These are phyloP conservation scores for Gasterosteus aculeatus DNA, from an alignment of 2,113 vertebrate genomes.

Conservation along the genomic window DNA sequence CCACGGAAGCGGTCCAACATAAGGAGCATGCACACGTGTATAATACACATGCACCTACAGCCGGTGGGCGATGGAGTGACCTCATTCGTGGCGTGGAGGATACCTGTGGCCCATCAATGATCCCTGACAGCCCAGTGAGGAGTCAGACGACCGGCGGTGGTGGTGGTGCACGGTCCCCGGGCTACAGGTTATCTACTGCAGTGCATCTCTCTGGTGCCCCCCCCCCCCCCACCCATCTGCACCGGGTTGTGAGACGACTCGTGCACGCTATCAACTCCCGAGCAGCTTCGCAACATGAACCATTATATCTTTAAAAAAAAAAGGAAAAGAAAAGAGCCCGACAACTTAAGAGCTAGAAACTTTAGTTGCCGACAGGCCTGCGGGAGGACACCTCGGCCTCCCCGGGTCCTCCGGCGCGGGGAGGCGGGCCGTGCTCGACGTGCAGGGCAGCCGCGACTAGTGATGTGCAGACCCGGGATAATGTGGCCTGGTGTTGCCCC, in stretches of 20 bases:
- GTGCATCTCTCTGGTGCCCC: slow-evolving; percentile 42
- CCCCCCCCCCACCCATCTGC: neutral
- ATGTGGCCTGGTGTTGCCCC: slow-evolving; percentile 73
- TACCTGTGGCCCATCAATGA: slow-evolving; percentile 58
- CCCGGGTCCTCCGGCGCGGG: slow-evolving; percentile 11
- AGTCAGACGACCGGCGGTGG: slow-evolving; percentile 44
- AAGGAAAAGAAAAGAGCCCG: slow-evolving; percentile 15
- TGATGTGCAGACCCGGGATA: slow-evolving; percentile 60
- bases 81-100: slow-evolving; percentile 45
- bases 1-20: neutral
- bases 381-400: slow-evolving; percentile 36
- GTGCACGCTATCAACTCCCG: neutral
- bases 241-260: slow-evolving; percentile 17
- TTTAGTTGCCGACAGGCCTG: slow-evolving; percentile 61
- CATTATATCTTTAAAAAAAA: slow-evolving; percentile 44
- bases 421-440: slow-evolving; percentile 18
- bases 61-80: slow-evolving; percentile 30
- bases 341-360: slow-evolving; percentile 63
- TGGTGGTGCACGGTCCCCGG: neutral
- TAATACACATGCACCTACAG: neutral
- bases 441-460: slow-evolving; percentile 9
- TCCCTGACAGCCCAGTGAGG: slow-evolving; percentile 47
- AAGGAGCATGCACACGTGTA: neutral
- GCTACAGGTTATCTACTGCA: slow-evolving; percentile 66
- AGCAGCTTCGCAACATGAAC: slow-evolving; percentile 10